Conservation (phyloP, 2,888 invertebrate genomes). For the Caprella mutica region DNA sequence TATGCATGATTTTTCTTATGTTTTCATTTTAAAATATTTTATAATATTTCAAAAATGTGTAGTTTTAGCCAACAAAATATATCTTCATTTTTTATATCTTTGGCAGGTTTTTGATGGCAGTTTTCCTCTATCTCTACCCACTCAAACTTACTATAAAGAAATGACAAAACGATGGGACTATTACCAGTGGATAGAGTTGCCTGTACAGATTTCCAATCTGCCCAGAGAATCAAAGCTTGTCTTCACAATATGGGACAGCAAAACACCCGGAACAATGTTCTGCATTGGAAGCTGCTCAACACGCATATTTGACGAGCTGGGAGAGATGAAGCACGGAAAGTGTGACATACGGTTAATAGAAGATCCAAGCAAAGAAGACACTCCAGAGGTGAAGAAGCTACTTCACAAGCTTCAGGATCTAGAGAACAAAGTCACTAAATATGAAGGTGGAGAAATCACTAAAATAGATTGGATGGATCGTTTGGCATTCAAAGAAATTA, state of each 20-base stretch:
- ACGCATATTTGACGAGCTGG: constrained; percentile 86
- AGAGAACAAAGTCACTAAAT: constrained; percentile 54
- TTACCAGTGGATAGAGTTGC: constrained; percentile 93
- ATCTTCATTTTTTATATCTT: neutral
- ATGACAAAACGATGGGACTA: constrained; percentile 90
- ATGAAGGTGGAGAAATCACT: constrained; percentile 83
- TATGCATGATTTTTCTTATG: no score
- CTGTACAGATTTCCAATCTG: constrained; percentile 78
- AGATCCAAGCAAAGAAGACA: constrained; percentile 58
- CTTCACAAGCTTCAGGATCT: constrained; percentile 74
- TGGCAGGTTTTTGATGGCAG: constrained; percentile 1
- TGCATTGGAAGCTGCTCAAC: constrained; percentile 89
- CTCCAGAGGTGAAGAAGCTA: constrained; percentile 47
- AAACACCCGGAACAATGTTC: constrained; percentile 57
- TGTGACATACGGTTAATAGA: constrained; percentile 78
- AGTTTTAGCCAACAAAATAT: no score
- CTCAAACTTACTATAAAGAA: constrained; percentile 80
- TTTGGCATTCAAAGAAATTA: constrained; percentile 87
- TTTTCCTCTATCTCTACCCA: constrained; percentile 51
- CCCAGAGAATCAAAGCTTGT: constrained; percentile 75
- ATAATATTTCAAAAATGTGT: no score
- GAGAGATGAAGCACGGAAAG: constrained; percentile 69
- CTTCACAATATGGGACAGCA: constrained; percentile 82
- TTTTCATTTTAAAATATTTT: no score
- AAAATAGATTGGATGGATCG: constrained; percentile 96